Conservation (phyloP, 2,113 vertebrate species). For the Syngnathus floridae region DNA sequence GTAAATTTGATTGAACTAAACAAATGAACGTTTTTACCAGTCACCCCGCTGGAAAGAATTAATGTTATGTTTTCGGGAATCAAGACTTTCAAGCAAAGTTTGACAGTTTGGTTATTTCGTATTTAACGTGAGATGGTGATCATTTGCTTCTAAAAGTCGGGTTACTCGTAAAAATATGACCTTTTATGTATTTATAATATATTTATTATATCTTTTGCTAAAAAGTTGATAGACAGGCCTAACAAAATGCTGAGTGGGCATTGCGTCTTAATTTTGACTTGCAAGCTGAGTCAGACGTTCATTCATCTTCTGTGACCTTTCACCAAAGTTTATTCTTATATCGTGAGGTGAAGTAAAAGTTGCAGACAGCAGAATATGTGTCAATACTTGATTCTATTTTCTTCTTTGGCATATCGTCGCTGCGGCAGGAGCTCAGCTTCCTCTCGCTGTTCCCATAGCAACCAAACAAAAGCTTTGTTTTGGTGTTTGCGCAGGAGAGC, state of each 20-base stretch:
- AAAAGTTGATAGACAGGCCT: too few species aligned
- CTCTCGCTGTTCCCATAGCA: conserved; percentile 52
- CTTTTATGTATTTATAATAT: too few species aligned
- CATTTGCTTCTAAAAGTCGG: too few species aligned
- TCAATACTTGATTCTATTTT: conserved; percentile 17
- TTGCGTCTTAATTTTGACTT: too few species aligned
- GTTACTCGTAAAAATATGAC: too few species aligned
- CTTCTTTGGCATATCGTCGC: conserved; percentile 44
- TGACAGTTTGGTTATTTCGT: too few species aligned
- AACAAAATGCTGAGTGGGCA: too few species aligned
- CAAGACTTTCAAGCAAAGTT: too few species aligned
- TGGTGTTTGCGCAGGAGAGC: conserved; percentile 42
- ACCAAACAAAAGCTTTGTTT: conserved; percentile 69
- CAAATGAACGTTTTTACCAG: not conserved
- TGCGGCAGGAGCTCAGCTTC: conserved; percentile 48
- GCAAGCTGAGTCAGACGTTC: not conserved
- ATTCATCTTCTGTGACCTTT: not conserved
- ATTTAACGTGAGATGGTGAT: not conserved
- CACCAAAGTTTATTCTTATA: not conserved
- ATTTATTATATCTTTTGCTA: too few species aligned
- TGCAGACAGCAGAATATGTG: not conserved
- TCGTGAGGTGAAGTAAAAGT: not conserved
- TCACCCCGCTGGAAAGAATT: not conserved
- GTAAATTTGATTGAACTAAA: not conserved
- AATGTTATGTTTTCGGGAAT: too few species aligned